Evolutionary conservation across 2,113 vertebrate genomes (phyloP).

Genomic region (Platichthys flesus): DNA sequence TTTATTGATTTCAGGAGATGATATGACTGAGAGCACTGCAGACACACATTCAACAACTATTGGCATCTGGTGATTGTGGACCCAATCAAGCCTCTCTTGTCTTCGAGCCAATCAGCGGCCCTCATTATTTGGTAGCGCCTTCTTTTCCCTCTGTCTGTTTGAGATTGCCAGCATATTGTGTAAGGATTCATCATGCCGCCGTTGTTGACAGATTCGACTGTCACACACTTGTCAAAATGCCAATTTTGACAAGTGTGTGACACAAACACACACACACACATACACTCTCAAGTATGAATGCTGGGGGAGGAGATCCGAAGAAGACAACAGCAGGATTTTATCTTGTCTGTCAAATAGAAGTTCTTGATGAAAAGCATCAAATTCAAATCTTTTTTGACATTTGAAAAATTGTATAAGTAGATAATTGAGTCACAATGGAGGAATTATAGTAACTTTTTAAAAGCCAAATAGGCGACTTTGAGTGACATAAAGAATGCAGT

Average conservation of each 20-base stretch:
- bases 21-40: neutral
- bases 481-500: neutral
- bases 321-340: conserved; percentile 44
- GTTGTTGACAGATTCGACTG: conserved; percentile 64
- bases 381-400: conserved; percentile 36
- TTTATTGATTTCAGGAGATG: neutral
- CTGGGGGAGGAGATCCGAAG: conserved; percentile 40
- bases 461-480: neutral
- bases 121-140: conserved; percentile 51
- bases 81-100: conserved; percentile 48
- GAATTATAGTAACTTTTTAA: neutral
- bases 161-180: conserved; percentile 70
- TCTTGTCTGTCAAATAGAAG: conserved; percentile 38
- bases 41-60: conserved; percentile 30
- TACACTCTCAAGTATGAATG: conserved; percentile 5
- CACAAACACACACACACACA: neutral
- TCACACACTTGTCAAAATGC: conserved; percentile 72
- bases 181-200: conserved; percentile 65
- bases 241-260: neutral
- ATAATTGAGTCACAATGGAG: neutral
- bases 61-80: conserved; percentile 54
- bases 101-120: conserved; percentile 30
- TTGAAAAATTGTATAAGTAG: conserved; percentile 17
- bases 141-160: conserved; percentile 51
- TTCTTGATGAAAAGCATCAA: conserved; percentile 10